Percentiles rank a stretch among this genome's conserved stretches.
phyloP scores from a whole-genome alignment of 2,797 vertebrate genomes.

The Artibeus jamaicensis region DNA sequence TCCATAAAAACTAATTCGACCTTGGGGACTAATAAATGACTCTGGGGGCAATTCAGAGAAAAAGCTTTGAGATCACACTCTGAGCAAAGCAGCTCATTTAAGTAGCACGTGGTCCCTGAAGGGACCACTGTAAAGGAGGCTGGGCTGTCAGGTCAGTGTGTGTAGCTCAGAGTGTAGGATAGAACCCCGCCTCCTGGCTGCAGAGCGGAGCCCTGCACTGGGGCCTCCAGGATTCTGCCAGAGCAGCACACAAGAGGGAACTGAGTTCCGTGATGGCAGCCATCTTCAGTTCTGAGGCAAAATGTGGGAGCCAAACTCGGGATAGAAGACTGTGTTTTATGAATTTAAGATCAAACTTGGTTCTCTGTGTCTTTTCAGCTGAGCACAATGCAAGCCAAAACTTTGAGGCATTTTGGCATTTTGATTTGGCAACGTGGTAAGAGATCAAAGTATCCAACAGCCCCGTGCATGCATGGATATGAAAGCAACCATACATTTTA shows the following conservation, averaged over 20 bases:
- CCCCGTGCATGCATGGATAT: background rate
- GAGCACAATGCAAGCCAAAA: background rate
- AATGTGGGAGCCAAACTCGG: background rate
- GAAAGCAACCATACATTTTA: background rate
- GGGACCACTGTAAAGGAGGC: background rate
- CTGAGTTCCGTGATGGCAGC: fast-evolving
- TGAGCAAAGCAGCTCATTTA: background rate
- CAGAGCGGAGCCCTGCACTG: background rate
- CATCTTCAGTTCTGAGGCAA: background rate
- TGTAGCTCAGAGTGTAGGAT: background rate
- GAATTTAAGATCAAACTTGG: background rate
- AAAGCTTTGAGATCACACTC: background rate
- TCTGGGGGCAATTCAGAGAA: background rate
- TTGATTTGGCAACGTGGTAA: background rate
- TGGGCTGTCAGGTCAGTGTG: fast-evolving
- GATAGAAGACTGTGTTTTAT: background rate
- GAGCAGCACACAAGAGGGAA: fast-evolving
- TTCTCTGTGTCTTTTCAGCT: background rate
- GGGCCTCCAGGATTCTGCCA: fast-evolving
- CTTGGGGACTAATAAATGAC: background rate
- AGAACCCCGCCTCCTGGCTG: too few species aligned
- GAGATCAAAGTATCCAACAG: background rate
- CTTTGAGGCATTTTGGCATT: background rate
- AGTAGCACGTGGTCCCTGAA: fast-evolving
- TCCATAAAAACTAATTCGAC: background rate